Evolutionary conservation across 2,888 invertebrate species (phyloP).

Genomic region (Netelia virgata): DNA sequence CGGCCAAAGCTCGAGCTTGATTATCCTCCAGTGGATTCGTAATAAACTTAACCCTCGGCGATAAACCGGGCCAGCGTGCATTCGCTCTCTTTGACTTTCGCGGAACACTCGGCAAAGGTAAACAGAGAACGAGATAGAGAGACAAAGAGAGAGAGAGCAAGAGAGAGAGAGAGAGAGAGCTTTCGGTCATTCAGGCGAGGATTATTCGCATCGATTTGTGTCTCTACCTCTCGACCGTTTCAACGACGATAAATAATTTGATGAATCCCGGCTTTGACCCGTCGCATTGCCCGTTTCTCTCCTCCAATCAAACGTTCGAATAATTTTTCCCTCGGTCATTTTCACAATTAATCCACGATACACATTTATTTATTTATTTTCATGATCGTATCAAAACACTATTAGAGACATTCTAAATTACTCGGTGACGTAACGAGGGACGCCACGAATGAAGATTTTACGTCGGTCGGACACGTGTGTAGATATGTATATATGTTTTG

Average conservation of each 20-base stretch:
- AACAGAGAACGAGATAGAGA: too few relatives aligned
- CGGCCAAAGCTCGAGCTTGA: slow-evolving; percentile 29
- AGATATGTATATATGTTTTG: slow-evolving; percentile 17
- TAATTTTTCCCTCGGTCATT: neutral
- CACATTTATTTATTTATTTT: neutral
- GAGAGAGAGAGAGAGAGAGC: neutral
- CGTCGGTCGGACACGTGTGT: neutral
- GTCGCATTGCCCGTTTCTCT: slow-evolving; percentile 14
- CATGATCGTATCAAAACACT: neutral
- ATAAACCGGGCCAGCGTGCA: slow-evolving; percentile 42
- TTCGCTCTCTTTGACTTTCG: slow-evolving; percentile 4
- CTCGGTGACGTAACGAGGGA: too few relatives aligned
- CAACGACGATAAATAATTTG: slow-evolving; percentile 52
- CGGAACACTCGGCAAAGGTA: neutral
- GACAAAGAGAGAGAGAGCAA: too few relatives aligned
- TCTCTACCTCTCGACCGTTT: slow-evolving; percentile 22
- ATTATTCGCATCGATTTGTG: slow-evolving; percentile 38
- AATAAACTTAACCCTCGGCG: slow-evolving; percentile 53
- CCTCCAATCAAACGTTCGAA: slow-evolving; percentile 32
- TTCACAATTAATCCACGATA: neutral
- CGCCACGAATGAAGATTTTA: neutral
- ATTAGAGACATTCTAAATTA: too few relatives aligned
- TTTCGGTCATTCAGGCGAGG: slow-evolving; percentile 22
- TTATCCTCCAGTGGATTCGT: slow-evolving; percentile 49
- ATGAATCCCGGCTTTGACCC: slow-evolving; percentile 39